A percentile compares a stretch with the other conserved stretches of the same genome.
phyloP scores from a whole-genome alignment of 2,888 invertebrate genomes.

The Timema podura region DNA sequence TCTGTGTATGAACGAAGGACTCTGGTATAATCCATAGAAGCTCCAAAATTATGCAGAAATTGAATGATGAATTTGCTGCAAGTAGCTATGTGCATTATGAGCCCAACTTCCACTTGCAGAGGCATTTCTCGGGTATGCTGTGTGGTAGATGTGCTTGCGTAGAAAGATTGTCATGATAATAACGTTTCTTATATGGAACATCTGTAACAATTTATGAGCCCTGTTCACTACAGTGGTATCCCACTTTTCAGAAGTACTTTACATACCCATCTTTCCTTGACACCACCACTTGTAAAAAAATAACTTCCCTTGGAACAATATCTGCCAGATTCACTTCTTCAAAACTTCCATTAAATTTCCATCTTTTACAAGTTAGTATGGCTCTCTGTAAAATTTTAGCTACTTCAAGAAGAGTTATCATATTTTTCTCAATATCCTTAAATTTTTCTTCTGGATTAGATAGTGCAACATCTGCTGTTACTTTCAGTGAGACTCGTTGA shows the following conservation, averaged over 20 bases:
- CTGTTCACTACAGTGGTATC: not conserved
- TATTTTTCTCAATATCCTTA: not conserved
- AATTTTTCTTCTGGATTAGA: not conserved
- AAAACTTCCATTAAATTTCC: slow-evolving; percentile 4
- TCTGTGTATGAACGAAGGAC: not conserved
- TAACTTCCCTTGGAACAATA: too few species aligned
- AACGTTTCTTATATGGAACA: not conserved
- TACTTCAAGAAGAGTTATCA: not conserved
- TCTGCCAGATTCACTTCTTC: not conserved
- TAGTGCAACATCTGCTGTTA: slow-evolving; percentile 8
- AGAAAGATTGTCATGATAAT: not conserved
- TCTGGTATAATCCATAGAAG: slow-evolving; percentile 1
- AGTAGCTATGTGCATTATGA: not conserved
- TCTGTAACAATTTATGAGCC: not conserved
- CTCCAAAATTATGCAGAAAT: not conserved
- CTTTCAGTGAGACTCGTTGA: not conserved
- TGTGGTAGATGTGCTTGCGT: not conserved
- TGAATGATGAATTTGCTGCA: not conserved
- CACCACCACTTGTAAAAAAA: too few species aligned
- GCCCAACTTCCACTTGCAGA: slow-evolving; percentile 5
- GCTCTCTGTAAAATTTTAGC: not conserved
- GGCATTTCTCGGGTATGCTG: not conserved
- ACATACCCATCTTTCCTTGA: not conserved
- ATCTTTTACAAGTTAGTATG: not conserved
- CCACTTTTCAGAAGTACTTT: not conserved